A percentile compares a stretch with the other conserved stretches of the same genome.
Conservation (phyloP, 2,888 invertebrate genomes). For the Deilephila elpenor region DNA sequence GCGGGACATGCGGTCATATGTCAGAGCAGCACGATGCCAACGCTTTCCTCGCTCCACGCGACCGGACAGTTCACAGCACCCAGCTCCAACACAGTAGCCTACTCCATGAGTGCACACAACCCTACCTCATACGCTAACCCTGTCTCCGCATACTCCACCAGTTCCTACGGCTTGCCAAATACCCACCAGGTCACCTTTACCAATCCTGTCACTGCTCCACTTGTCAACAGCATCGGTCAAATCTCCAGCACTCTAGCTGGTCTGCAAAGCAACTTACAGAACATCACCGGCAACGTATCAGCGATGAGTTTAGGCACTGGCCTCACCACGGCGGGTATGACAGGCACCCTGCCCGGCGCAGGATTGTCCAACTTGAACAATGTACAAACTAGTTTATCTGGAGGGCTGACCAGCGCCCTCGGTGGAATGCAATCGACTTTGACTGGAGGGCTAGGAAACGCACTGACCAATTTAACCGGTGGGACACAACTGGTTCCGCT, state of each 20-base stretch:
- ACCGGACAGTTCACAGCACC: slow-evolving; percentile 77
- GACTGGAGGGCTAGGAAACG: slow-evolving; percentile 73
- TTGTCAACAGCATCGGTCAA: slow-evolving; percentile 81
- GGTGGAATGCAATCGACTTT: slow-evolving; percentile 76
- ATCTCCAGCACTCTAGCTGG: slow-evolving; percentile 80
- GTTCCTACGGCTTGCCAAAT: slow-evolving; percentile 76
- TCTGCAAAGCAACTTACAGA: slow-evolving; percentile 78
- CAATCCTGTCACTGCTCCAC: slow-evolving; percentile 78
- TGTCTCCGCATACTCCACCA: slow-evolving; percentile 77
- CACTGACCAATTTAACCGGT: slow-evolving; percentile 72
- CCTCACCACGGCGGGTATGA: slow-evolving; percentile 75
- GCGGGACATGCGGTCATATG: slow-evolving; percentile 78
- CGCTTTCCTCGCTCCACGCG: slow-evolving; percentile 81
- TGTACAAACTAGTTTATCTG: slow-evolving; percentile 72
- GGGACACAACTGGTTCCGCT: slow-evolving; percentile 73
- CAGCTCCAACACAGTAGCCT: slow-evolving; percentile 79
- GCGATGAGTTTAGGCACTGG: slow-evolving; percentile 74
- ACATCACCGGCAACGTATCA: slow-evolving; percentile 74
- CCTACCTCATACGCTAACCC: slow-evolving; percentile 83
- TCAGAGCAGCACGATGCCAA: slow-evolving; percentile 88
- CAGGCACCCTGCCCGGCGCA: slow-evolving; percentile 79
- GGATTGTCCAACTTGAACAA: slow-evolving; percentile 77
- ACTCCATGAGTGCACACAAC: slow-evolving; percentile 81
- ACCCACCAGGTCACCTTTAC: slow-evolving; percentile 83
- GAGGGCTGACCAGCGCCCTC: slow-evolving; percentile 70